phyloP scores from a whole-genome alignment of 35 echinoderm and acorn worm genomes.

The Ophiothrix spiculata region DNA sequence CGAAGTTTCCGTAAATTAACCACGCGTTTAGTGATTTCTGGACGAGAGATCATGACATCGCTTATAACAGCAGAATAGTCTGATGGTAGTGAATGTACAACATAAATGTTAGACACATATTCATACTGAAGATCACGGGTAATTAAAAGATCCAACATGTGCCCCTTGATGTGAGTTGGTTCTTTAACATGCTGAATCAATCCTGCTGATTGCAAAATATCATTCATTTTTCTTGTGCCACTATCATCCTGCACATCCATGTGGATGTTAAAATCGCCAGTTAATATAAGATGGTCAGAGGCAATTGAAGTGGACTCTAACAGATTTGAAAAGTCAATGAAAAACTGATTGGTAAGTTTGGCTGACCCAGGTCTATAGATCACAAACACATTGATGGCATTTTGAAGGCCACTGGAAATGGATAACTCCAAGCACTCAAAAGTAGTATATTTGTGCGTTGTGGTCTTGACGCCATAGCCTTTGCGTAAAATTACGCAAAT shows the following conservation, averaged over 20 bases:
- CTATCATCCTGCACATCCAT: background rate
- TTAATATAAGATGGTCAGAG: background rate
- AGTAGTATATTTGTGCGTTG: background rate
- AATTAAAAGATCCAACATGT: background rate
- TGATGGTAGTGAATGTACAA: background rate
- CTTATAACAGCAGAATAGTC: background rate
- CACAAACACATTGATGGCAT: background rate
- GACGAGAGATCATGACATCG: background rate
- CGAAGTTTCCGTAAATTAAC: background rate
- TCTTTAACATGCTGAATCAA: conserved; percentile 23
- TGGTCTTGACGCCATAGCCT: background rate
- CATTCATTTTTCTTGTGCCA: conserved; percentile 1
- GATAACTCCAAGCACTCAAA: conserved; percentile 33
- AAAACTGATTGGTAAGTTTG: background rate
- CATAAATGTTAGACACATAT: background rate
- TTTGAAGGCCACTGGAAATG: background rate
- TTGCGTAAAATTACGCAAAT: conserved; percentile 30
- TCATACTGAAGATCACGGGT: conserved; percentile 17
- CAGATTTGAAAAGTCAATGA: background rate
- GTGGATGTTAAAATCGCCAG: background rate
- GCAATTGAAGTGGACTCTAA: background rate
- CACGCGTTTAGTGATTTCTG: background rate
- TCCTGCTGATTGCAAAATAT: background rate
- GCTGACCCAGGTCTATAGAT: conserved; percentile 27
- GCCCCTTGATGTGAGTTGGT: background rate